A percentile compares a stretch with the other conserved stretches of the same genome.
phyloP scores from a whole-genome alignment of 2,888 invertebrate species.

The Drosophila robusta region DNA sequence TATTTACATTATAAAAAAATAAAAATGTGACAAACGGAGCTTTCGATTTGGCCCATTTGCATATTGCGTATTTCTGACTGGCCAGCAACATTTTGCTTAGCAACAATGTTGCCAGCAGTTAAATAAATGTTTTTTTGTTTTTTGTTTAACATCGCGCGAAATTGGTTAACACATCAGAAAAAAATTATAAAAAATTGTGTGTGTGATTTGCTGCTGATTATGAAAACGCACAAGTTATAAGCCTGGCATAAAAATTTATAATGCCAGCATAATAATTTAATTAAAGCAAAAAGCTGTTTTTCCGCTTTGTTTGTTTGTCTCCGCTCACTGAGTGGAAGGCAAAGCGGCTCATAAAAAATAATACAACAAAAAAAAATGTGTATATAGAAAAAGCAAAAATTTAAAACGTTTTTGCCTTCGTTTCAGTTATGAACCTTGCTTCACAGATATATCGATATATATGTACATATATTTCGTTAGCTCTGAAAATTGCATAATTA shows the following conservation, averaged over 20 bases:
- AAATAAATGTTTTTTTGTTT: not conserved
- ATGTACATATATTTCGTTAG: not conserved
- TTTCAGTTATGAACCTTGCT: slow-evolving; percentile 24
- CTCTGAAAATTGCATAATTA: slow-evolving; percentile 53
- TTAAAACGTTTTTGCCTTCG: slow-evolving; percentile 38
- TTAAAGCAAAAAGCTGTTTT: slow-evolving; percentile 67
- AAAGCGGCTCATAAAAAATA: slow-evolving; percentile 53
- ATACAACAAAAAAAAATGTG: slow-evolving; percentile 13
- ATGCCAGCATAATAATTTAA: slow-evolving; percentile 65
- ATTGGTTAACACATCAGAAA: slow-evolving; percentile 22
- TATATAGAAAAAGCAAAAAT: slow-evolving; percentile 21
- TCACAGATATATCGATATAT: slow-evolving; percentile 2
- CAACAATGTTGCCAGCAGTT: slow-evolving; percentile 40
- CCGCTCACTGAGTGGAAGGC: slow-evolving; percentile 48
- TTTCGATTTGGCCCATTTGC: slow-evolving; percentile 73
- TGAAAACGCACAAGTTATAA: slow-evolving; percentile 47
- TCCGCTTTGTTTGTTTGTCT: slow-evolving; percentile 65
- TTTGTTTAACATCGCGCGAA: slow-evolving; percentile 5
- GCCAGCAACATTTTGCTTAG: slow-evolving; percentile 32
- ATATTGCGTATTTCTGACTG: slow-evolving; percentile 41
- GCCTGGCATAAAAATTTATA: slow-evolving; percentile 43
- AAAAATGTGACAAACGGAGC: slow-evolving; percentile 64
- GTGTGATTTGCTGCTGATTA: slow-evolving; percentile 34
- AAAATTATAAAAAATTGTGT: slow-evolving; percentile 1
- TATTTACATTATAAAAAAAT: slow-evolving; percentile 62